Base-by-base conservation (phyloP, 2,888 invertebrate species). In the Trachelus troglodyta region DNA sequence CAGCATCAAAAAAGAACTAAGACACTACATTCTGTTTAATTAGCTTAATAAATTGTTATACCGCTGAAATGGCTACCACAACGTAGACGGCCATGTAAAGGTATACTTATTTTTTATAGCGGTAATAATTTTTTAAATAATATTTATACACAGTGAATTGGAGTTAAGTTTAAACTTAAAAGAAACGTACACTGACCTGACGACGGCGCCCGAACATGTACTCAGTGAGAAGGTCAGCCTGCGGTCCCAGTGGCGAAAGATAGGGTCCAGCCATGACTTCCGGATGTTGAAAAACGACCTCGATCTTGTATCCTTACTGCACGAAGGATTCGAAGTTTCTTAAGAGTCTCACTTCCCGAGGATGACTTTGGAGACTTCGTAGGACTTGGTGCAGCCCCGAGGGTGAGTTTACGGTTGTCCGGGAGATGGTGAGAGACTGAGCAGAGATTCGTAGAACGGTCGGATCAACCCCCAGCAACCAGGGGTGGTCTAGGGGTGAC, bases 131-230 rank as follows among this genome's bases (percentile, higher is more conserved):
- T 33, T 6, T 71, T 30, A 6, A 30, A 11, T 15, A 71, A 71
- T n/a, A n/a, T 30, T n/a, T 71, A 31, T 12, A 15, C 4, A 6
- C 31, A 71, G 11, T 9, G 30, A 33, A 30, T 31, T 31, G 34
- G 12, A 31, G 12, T 11, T 34, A 71, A 23, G 69, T 71, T 56
- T 77, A 31, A 79, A 82, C 34, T 56, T 79, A 79, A 83, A 73
- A 81, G 87, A 87, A 89, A 91, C 91, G 89, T 91, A 91, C 91
- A 91, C 92, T 92, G 90, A 93, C 93, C 93, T 93, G 93, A 85
- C 97, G 94, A 81, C 97, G 94, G 84, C 97, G 93, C 12, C 97
- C 97, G 90, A 97, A 97, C 97, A 98, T 97, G 88, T 98, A 98
- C 91, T 97, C 97, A 30, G 97, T 97, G 75, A 97, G 93, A n/a